Base-by-base conservation (phyloP, 2,888 invertebrate species). In the Drosophila robusta region DNA sequence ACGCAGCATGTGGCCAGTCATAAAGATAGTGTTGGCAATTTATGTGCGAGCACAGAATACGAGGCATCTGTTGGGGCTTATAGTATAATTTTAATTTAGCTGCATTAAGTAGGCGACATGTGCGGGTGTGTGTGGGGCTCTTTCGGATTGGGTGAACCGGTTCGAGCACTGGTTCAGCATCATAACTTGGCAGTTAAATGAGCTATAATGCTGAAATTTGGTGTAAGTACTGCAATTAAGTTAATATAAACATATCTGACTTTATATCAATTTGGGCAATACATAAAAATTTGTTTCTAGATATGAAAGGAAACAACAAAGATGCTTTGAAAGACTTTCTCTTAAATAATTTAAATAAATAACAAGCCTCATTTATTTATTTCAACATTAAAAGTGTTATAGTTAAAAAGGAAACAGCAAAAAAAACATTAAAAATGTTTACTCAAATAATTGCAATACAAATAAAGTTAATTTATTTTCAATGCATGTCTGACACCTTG, bases 1-100 rank as follows among this genome's bases (percentile, higher is more conserved):
- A 47, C 73, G 61, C 51, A 29, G 44, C 62, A 18, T 62, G 29
- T n/a, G 56, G 7, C 9, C 45, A 9, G 14, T 16, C 44, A 50
- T 46, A 45, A 52, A 51, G 42, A 32, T 32, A 9, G 36, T 22
- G n/a, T 24, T 26, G 12, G 9, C 1, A 26, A 29, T 49, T 54
- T 34, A 49, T 52, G 29, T 7, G n/a, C 1, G 8, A 36, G 41
- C 11, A 14, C 16, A 22, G 3, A 36, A 9, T 29, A 29, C 29
- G 29, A 11, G 9, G 7, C 9, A 26, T 18, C 34, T 26, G 16
- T 39, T 36, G 18, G 14, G 9, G 14, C 5, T 14, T 9, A 14
- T 26, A 26, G 4, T 18, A 18, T 18, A 7, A 24, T n/a, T 3
- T 24, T 3, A 8, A 16, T 16, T 3, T 11, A 22, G 5, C 14